Evolutionary conservation across 2,888 invertebrate genomes (phyloP).

Genomic region (Strigamia maritima): DNA sequence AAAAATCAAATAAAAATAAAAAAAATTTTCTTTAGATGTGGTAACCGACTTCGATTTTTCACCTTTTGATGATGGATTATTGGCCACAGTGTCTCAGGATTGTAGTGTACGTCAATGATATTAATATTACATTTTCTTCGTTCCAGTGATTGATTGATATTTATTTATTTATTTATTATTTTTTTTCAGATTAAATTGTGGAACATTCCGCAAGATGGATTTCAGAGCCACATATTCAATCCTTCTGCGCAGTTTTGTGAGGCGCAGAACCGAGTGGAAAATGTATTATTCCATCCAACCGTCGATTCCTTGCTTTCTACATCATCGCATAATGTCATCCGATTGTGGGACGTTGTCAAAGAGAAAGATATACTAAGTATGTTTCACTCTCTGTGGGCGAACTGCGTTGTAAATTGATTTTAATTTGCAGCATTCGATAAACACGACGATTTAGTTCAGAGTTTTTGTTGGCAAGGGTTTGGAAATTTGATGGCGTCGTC

Average conservation of each 20-base stretch:
- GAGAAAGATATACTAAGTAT: conserved; percentile 63
- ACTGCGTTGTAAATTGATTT: background rate
- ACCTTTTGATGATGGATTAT: conserved; percentile 87
- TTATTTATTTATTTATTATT: conserved; percentile 10
- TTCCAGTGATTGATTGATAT: conserved; percentile 15
- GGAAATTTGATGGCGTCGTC: conserved; percentile 73
- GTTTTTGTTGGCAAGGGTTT: conserved; percentile 84
- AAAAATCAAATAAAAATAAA: conserved; percentile 40
- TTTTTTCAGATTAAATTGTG: conserved; percentile 74
- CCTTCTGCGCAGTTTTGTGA: conserved; percentile 78
- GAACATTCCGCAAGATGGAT: conserved; percentile 78
- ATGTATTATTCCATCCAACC: conserved; percentile 85
- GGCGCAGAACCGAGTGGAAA: conserved; percentile 80
- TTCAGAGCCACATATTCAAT: conserved; percentile 71
- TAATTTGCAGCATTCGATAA: conserved; percentile 61
- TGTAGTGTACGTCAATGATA: conserved; percentile 52
- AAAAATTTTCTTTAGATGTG: conserved; percentile 75
- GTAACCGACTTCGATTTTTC: conserved; percentile 94
- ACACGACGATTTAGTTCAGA: conserved; percentile 84
- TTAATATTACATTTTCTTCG: conserved; percentile 20
- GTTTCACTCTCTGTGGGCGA: too few species aligned
- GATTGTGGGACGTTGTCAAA: conserved; percentile 79
- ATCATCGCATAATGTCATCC: conserved; percentile 74
- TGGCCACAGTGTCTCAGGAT: conserved; percentile 72
- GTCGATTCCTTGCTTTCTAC: conserved; percentile 86